Evolutionary conservation across 1,140 invertebrate genomes (phyloP), one percentile per base, ranked within the genome.

Genomic region (Drosophila mayri): DNA sequence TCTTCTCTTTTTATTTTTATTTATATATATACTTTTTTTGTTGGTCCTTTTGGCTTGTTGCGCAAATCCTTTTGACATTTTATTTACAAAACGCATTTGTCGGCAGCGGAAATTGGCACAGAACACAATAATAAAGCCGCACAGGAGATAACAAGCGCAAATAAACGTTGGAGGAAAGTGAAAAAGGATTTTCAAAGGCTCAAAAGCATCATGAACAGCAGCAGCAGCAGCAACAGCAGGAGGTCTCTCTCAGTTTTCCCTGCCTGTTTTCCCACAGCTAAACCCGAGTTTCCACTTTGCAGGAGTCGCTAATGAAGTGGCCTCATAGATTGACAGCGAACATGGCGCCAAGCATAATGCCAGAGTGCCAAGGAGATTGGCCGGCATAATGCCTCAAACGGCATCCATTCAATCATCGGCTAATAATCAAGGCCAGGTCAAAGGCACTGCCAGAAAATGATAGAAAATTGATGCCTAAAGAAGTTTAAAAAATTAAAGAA

Each of bases 51-150:
- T 37, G 65, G 65, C 60, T 65, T 64, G 65, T 68, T 55, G 63
- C 73, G 67, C 54, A 85, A 85, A 85, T 85, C 82, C 81, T 85
- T 85, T 85, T 85, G 82, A 85, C 82, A 86, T 85, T 85, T 85
- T 85, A 85, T 85, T 85, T 86, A 86, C 82, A 85, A 85, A 85
- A 85, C 81, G 81, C 81, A 85, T 85, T 85, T 85, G 81, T 81
- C 81, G 81, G 76, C 81, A 79, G 54, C 81, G 82, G 82, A 85
- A 85, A 85, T 85, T 85, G 82, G 82, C 82, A 81, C 74, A 78
- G 82, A 85, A 70, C 82, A 81, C 82, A 86, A 86, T 86, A 85
- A 85, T 85, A 85, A 81, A 85, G 77, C 78, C 82, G 64, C 82
- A 75, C 77, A 74, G 71, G 55, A 54, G 79, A 73, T 67, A 77